Evolutionary conservation across 2,888 invertebrate species (phyloP).

Genomic region (Aphrophora alni): DNA sequence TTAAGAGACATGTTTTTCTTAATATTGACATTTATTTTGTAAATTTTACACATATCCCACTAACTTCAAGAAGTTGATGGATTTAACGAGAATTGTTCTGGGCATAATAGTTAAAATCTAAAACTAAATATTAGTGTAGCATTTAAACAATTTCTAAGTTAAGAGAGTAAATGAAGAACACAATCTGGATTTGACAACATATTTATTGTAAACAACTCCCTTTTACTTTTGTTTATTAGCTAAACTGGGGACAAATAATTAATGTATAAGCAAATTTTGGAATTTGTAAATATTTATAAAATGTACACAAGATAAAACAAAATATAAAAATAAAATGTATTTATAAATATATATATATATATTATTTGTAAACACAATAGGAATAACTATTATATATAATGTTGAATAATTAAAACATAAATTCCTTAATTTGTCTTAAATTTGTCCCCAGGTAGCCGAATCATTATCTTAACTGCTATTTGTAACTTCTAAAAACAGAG

Average conservation of each 20-base stretch:
- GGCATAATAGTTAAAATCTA: too few species aligned
- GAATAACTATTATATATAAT: too few species aligned
- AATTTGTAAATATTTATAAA: neutral
- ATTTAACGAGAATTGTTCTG: too few species aligned
- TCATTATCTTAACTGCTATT: too few species aligned
- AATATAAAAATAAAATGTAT: neutral
- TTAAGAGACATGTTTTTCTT: too few species aligned
- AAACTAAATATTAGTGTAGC: too few species aligned
- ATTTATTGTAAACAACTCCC: neutral
- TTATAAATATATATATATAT: neutral
- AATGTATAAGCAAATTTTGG: neutral
- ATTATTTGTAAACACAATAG: neutral
- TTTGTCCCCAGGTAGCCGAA: neutral
- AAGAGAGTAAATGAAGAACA: neutral
- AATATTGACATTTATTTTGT: too few species aligned
- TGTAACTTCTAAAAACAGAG: neutral
- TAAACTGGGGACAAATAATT: neutral
- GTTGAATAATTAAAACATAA: neutral
- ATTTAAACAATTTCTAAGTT: too few species aligned
- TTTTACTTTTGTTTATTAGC: neutral
- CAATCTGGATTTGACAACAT: neutral
- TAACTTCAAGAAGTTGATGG: too few species aligned
- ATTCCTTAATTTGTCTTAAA: neutral
- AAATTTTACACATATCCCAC: too few species aligned
- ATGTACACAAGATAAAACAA: neutral